Evolutionary conservation across 2,797 vertebrate genomes (phyloP).

Genomic region (Lepilemur septentrionalis): DNA sequence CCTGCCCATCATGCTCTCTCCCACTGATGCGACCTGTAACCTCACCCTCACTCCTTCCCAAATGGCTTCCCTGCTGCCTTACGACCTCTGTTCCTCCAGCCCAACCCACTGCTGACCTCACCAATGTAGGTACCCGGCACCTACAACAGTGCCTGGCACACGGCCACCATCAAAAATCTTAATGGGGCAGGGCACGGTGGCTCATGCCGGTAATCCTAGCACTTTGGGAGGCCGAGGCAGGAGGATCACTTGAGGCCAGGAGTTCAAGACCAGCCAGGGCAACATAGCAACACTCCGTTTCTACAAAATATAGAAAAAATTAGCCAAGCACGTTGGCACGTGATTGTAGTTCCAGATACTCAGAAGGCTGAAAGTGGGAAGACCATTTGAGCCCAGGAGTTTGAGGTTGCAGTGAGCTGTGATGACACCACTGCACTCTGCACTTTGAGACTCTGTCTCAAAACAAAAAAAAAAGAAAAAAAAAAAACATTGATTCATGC

Average conservation of each 20-base stretch:
- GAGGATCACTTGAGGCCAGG: background rate
- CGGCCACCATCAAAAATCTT: background rate
- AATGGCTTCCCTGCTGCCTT: no score
- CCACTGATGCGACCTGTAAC: accelerated
- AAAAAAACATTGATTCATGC: background rate
- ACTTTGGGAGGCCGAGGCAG: background rate
- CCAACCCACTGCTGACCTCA: background rate
- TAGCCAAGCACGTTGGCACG: background rate
- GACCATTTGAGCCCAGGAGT: background rate
- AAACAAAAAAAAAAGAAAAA: background rate
- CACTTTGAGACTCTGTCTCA: background rate
- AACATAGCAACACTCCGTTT: background rate
- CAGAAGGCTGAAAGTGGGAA: background rate
- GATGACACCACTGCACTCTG: background rate
- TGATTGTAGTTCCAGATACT: background rate
- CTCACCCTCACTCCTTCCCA: background rate
- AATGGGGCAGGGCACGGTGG: background rate
- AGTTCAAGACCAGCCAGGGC: background rate
- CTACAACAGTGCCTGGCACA: background rate
- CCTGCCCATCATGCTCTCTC: background rate
- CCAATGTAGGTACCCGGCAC: background rate
- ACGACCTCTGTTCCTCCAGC: background rate
- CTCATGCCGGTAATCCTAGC: background rate
- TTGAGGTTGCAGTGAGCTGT: background rate
- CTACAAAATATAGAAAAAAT: background rate